Percentiles rank a stretch among this genome's conserved stretches.
Evolutionary conservation across 2,113 vertebrate genomes (phyloP).

Genomic region (Paracanthobrama guichenoti): DNA sequence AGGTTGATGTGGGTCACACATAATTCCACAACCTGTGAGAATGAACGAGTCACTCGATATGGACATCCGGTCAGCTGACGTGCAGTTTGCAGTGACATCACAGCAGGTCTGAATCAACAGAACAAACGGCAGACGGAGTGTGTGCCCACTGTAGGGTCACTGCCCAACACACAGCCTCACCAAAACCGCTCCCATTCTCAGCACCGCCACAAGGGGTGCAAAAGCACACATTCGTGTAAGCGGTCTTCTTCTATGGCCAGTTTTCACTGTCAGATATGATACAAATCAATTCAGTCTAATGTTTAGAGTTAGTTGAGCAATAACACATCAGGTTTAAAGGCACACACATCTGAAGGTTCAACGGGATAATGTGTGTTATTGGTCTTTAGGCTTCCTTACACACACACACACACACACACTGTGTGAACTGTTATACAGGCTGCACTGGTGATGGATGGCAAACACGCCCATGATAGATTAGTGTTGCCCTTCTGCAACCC

Average conservation of each 20-base stretch:
- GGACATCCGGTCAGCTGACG: not conserved
- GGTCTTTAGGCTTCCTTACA: not conserved
- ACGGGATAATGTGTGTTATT: not conserved
- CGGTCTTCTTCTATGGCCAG: not conserved
- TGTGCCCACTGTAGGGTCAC: constrained; percentile 82
- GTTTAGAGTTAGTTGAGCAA: not conserved
- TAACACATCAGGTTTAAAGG: not conserved
- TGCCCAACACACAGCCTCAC: constrained; percentile 68
- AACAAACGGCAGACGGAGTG: constrained; percentile 89
- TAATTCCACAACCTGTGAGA: not conserved
- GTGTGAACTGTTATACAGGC: constrained; percentile 72
- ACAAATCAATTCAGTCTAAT: not conserved
- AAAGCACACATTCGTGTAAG: not conserved
- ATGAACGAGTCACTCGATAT: not conserved
- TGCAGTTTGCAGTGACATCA: not conserved
- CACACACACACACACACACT: not conserved
- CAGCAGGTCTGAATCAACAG: constrained; percentile 69
- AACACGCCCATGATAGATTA: constrained; percentile 88
- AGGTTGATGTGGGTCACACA: not conserved
- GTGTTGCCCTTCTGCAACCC: constrained; percentile 84
- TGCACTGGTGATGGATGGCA: constrained; percentile 82
- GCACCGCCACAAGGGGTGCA: not conserved
- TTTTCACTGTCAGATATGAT: not conserved
- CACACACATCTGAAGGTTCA: not conserved
- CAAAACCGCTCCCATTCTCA: not conserved